Evolutionary conservation across 2,113 vertebrate genomes (phyloP).

Genomic region (Ceratotherium simum): DNA sequence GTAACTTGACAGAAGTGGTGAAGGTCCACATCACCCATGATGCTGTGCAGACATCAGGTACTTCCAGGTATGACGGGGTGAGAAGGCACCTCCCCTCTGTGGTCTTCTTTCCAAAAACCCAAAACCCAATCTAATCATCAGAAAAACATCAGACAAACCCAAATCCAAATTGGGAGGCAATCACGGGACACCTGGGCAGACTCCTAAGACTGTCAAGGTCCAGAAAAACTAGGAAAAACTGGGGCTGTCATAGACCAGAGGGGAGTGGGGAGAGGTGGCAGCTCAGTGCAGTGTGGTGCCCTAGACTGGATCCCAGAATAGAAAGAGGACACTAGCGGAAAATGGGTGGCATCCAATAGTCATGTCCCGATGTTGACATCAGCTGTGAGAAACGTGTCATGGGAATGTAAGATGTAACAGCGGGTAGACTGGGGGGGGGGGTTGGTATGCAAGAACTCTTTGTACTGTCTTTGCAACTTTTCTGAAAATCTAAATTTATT

Average conservation of each 20-base stretch:
- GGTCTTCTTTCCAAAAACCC: neutral
- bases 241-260: neutral
- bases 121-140: neutral
- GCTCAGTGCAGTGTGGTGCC: rapidly evolving
- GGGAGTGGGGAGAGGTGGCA: neutral
- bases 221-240: neutral
- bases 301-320: neutral
- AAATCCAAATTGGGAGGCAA: neutral
- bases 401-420: rapidly evolving
- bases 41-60: rapidly evolving
- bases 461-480: neutral
- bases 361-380: neutral
- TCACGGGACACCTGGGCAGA: neutral
- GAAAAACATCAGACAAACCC: neutral
- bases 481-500: neutral
- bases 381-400: neutral
- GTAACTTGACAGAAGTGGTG: rapidly evolving
- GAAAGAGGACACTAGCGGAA: neutral
- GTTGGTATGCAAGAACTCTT: rapidly evolving
- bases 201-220: neutral
- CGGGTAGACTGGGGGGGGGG: neutral
- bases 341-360: neutral
- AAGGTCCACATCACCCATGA: neutral
- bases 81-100: too few relatives aligned
- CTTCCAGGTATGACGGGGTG: too few relatives aligned